Percentiles rank a stretch among this genome's conserved stretches.
These are phyloP conservation scores for Albula goreensis DNA, from an alignment of 2,113 vertebrate genomes.

Conservation along the genomic window DNA sequence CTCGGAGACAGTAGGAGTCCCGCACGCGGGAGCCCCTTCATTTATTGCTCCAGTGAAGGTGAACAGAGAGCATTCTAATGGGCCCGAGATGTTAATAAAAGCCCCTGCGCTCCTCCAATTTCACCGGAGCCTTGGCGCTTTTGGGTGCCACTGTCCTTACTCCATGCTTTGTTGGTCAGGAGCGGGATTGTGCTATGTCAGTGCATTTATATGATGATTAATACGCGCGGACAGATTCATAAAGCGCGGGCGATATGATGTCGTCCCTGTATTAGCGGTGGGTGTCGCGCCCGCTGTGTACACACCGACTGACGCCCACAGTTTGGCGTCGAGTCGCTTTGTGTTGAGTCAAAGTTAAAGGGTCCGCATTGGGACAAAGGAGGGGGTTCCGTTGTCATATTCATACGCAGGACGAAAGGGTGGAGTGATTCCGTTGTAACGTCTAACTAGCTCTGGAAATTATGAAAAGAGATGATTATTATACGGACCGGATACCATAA, in stretches of 20 bases:
- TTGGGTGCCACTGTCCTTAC: slow-evolving; percentile 96
- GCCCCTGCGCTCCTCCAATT: slow-evolving; percentile 76
- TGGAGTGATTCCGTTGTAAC: not conserved
- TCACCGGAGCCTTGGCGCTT: slow-evolving; percentile 77
- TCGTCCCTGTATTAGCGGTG: slow-evolving; percentile 79
- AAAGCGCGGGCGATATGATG: slow-evolving; percentile 91
- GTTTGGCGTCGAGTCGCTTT: not conserved
- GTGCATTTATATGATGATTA: slow-evolving; percentile 98
- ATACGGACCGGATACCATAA: not conserved
- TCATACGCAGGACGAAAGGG: not conserved
- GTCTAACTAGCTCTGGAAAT: slow-evolving; percentile 1
- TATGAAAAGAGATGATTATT: slow-evolving; percentile 14
- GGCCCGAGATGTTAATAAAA: slow-evolving; percentile 98
- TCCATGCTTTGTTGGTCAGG: slow-evolving; percentile 99
- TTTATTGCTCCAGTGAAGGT: slow-evolving; percentile 99
- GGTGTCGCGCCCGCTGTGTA: slow-evolving; percentile 70
- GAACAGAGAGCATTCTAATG: slow-evolving; percentile 98
- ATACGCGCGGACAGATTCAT: slow-evolving; percentile 97
- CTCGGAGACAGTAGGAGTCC: slow-evolving; percentile 86
- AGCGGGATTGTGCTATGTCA: slow-evolving; percentile 96
- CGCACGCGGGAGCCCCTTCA: slow-evolving; percentile 89
- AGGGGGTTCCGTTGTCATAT: not conserved
- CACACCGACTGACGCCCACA: slow-evolving; percentile 6
- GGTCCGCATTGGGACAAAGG: not conserved
- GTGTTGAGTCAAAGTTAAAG: slow-evolving; percentile 8